Evolutionary conservation across 2,797 vertebrate genomes (phyloP), one percentile per base, ranked within the genome.

Genomic region (Acanthurus lineatus): DNA sequence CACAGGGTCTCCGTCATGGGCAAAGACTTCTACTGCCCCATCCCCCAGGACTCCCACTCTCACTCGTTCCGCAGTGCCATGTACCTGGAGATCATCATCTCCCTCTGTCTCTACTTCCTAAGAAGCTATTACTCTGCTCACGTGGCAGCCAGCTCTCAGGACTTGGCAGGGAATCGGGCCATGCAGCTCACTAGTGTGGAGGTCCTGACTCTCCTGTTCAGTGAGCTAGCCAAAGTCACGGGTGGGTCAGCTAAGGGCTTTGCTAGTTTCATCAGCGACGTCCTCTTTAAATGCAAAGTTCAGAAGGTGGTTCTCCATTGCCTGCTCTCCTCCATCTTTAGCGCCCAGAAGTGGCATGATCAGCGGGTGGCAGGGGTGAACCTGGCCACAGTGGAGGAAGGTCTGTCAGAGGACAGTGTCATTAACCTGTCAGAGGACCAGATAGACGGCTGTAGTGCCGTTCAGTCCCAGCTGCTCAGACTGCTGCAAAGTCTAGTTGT

Each of bases 151-250:
- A 95, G 96, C 15, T 91, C 97, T 1, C 97, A 98, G 77, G 98
- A 99, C 86, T 91, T 99, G 79, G 97, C 97, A 28, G 98, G 98
- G 47, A 99, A 99, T 92, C 96, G 98, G 19, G 97, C 98, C 68
- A 99, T 99, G 98, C 98, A 99, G 88, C 96, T 99, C 93, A 98
- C 98, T 92, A 99, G 98, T 20, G 96, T 99, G 58, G 98, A 99
- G 91, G 97, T 99, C 79, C 87, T 99, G 71, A 97, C 97, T 0
- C 95, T 99, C 28, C 97, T 99, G 17, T 99, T 99, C 89, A 96
- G 95, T 0, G 98, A 99, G 86, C 81, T 99, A 22, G 93, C 96
- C 68, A 99, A 99, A 93, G 97, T 96, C 79, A 98, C 96, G 3
- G 98, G 97, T 42, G 97, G 96, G 81, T 99, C 98, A 1, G 96